Evolutionary conservation across 2,797 vertebrate genomes (phyloP).

Genomic region (Neoniphon sammara): DNA sequence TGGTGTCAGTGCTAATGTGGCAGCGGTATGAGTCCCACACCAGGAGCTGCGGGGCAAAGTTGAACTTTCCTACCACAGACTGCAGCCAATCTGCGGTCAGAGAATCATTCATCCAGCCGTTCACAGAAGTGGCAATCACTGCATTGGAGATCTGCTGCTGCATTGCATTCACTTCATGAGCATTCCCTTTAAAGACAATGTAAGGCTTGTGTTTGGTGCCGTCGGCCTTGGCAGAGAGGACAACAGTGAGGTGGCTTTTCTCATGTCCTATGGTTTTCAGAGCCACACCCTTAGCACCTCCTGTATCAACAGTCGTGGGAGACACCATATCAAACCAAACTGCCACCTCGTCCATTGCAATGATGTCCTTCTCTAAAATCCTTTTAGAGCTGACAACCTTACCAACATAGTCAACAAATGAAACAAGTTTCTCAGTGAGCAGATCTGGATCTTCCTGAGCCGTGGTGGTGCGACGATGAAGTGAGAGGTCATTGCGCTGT

Average conservation of each 20-base stretch:
- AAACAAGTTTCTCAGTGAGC: not conserved
- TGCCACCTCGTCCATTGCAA: conserved; percentile 11
- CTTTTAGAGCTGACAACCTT: not conserved
- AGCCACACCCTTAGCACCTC: not conserved
- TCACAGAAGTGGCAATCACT: conserved; percentile 1
- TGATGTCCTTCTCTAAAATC: conserved; percentile 1
- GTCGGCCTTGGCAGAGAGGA: conserved; percentile 21
- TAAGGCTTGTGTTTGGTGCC: conserved; percentile 21
- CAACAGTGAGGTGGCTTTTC: conserved; percentile 14
- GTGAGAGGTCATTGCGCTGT: not conserved
- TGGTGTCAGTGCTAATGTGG: conserved; percentile 18
- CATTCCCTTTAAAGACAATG: conserved; percentile 11
- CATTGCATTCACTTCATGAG: not conserved
- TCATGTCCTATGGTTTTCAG: conserved; percentile 20
- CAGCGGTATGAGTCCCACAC: conserved; percentile 32
- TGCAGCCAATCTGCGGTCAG: conserved; percentile 10
- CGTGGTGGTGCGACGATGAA: not conserved
- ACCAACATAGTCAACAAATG: not conserved
- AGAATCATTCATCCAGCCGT: conserved; percentile 14
- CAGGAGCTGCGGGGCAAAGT: conserved; percentile 7
- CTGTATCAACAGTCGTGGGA: not conserved
- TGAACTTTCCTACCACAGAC: conserved; percentile 1
- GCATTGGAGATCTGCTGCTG: not conserved
- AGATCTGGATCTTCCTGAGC: not conserved
- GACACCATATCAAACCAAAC: conserved; percentile 25